Base-by-base conservation (phyloP, 2,113 vertebrate genomes). In the Gracilinanus agilis region DNA sequence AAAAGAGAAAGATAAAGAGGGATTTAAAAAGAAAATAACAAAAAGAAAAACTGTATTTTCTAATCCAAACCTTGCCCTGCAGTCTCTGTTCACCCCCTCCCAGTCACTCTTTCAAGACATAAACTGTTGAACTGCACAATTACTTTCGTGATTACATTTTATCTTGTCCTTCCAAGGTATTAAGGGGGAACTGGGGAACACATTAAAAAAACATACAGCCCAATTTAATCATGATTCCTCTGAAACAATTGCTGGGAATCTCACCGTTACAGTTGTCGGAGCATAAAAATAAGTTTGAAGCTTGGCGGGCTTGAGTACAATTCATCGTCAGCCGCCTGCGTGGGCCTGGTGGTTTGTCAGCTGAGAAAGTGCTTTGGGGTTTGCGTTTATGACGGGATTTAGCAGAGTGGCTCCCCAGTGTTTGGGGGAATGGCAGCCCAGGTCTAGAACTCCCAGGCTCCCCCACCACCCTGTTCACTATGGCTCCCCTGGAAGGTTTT, bases 161-260 rank as follows among this genome's bases (percentile, higher is more conserved):
- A 96, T 97, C 98, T 98, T 96, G 94, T 98, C 97, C 97, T 97
- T 94, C 92, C 94, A 56, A 97, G 95, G 96, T 96, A 94, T 95
- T 97, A 95, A 98, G 94, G 97, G 97, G 97, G 96, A 98, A 29
- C 96, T 90, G 94, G 97, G 96, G 97, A 98, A 89, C 67, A n/a
- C 88, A 1, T 97, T 97, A 92, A 91, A 97, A 96, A 98, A 95
- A 91, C 94, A 95, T 93, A 95, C 95, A 96, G 89, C 93, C 95
- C 95, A 95, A 96, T 97, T 96, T 96, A 95, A 97, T 97, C 98
- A 96, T 95, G 93, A 96, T 97, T 97, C 93, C 89, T 96, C 96
- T 97, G 96, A 97, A 97, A 97, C 94, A 97, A 95, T 96, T 90
- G 93, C 96, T 92, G 56, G 83, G 96, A 92, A 96, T 95, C 95